Base-by-base conservation (phyloP, 2,113 vertebrate species). In the Tylochromis polylepis region DNA sequence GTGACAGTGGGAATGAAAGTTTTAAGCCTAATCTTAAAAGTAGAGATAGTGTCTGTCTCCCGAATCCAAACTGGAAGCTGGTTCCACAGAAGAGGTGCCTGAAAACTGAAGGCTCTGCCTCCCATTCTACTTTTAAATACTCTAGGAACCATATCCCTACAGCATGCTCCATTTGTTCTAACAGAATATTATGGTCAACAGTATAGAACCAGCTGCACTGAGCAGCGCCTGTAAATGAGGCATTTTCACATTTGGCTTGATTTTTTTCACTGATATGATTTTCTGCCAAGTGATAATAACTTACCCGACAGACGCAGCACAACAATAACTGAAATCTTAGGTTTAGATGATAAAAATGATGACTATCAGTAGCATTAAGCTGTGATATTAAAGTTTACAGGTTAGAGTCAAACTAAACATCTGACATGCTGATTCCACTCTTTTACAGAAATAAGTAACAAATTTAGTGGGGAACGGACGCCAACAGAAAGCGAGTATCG, bases 141-240 rank as follows among this genome's bases (percentile, higher is more conserved):
- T 58, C 57, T 29, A 58, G 24, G 58, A 60, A 60, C 27, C 0
- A 60, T 27, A 31, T 31, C 18, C 0, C 58, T 31, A 18, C 58
- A 18, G 58, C 58, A 60, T 18, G 29, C 29, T 60, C 31, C 18
- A 60, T 18, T 60, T 3, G 1, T 8, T 4, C 15, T 60, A 2
- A 60, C 1, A 60, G 58, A 60, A 60, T 18, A 18, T 31, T 60
- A 60, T 18, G 8, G 58, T 60, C 29, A 0, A 8, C 58, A 34
- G 58, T 34, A 34, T 34, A 20, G 1, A 34, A 6, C 8, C n/a
- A n/a, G 16, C 58, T 60, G 27, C 58, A 60, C 27, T 18, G 58
- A 67, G 60, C 59, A 62, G 3, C 18, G 3, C 20, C 59, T 62
- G 31, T 11, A 36, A 62, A 34, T 62, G 18, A 62, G 31, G 29